Conservation (phyloP, 2,113 vertebrate species). For the Candoia aspera region DNA sequence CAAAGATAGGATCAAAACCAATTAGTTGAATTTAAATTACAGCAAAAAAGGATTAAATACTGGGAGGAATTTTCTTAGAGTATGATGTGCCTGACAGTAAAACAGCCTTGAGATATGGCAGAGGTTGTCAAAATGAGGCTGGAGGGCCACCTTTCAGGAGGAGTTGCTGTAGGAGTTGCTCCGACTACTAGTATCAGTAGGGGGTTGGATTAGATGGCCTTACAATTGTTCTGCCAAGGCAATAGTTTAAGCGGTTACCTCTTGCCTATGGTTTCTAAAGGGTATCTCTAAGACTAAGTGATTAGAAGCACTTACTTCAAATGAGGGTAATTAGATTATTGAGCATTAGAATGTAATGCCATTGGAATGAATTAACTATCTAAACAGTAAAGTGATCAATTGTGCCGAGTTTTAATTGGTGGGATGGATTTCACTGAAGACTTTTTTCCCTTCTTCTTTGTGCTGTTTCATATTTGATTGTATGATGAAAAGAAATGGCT, state of each 20-base stretch:
- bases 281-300: constrained; percentile 43
- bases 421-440: constrained; percentile 29
- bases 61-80: background rate
- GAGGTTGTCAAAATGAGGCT: background rate
- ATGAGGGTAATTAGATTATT: constrained; percentile 46
- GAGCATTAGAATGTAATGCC: constrained; percentile 35
- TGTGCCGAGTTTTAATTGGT: constrained; percentile 47
- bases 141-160: background rate
- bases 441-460: constrained; percentile 33
- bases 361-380: constrained; percentile 52
- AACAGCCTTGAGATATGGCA: background rate
- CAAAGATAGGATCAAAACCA: background rate
- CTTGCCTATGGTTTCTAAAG: constrained; percentile 26
- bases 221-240: background rate
- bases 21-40: background rate
- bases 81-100: background rate
- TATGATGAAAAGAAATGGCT: constrained; percentile 13
- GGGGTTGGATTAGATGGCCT: background rate
- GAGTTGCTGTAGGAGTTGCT: background rate
- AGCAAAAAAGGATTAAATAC: background rate
- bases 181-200: background rate
- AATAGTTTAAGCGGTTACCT: background rate
- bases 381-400: constrained; percentile 38
- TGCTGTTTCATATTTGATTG: background rate
- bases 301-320: constrained; percentile 52